A percentile compares a stretch with the other conserved stretches of the same genome.
Conservation (phyloP, 1,140 invertebrate genomes). For the Luehdorfia chinensis region DNA sequence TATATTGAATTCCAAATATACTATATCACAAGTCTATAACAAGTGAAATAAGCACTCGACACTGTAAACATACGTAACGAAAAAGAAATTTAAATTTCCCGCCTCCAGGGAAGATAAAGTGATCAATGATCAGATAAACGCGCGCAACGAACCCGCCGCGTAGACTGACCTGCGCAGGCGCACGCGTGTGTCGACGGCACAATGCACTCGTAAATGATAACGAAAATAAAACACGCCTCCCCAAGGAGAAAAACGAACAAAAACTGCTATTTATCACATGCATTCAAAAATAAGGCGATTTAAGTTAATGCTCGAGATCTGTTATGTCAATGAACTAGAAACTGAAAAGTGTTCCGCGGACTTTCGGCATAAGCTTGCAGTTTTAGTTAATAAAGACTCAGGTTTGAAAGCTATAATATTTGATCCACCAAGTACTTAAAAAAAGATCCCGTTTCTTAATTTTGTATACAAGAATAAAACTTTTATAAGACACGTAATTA, state of each 20-base stretch:
- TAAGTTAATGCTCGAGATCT: slow-evolving; percentile 5
- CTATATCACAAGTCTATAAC: no score
- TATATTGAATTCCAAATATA: no score
- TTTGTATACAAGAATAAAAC: no score
- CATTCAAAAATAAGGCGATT: slow-evolving; percentile 2
- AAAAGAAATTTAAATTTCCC: slow-evolving; percentile 17
- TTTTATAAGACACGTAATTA: no score
- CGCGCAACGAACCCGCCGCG: slow-evolving; percentile 49
- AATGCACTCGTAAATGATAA: slow-evolving; percentile 64
- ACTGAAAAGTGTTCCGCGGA: no score
- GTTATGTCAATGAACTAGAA: background rate
- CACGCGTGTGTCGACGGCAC: slow-evolving; percentile 51
- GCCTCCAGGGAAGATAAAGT: slow-evolving; percentile 23
- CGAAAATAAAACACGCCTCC: slow-evolving; percentile 68
- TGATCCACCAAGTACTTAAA: no score
- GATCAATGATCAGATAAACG: slow-evolving; percentile 44
- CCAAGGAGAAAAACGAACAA: slow-evolving; percentile 39
- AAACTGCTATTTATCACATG: slow-evolving; percentile 8
- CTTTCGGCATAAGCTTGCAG: no score
- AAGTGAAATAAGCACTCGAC: no score
- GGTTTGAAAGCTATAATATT: no score
- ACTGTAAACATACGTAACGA: no score
- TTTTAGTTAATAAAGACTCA: no score
- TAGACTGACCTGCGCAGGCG: slow-evolving; percentile 52
- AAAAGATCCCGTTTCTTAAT: no score